Evolutionary conservation across 1,140 invertebrate species (phyloP).

Genomic region (Bombyx mori): ASM3026992v2 NC_085119.1:15114501-15115000

Average conservation of each 20-base stretch:
- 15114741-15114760: constrained; percentile 48
- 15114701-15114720: constrained; percentile 49
- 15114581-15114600: constrained; percentile 12
- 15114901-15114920: constrained; percentile 4
- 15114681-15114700: constrained; percentile 59
- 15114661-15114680: constrained; percentile 35
- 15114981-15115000: too few relatives aligned
- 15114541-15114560: constrained; percentile 15
- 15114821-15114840: constrained; percentile 65
- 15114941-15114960: too few relatives aligned
- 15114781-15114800: constrained; percentile 58
- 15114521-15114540: constrained; percentile 9
- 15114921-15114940: too few relatives aligned
- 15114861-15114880: constrained; percentile 41
- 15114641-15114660: constrained; percentile 18
- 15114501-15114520: too few relatives aligned
- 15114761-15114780: constrained; percentile 49
- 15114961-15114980: too few relatives aligned
- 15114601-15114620: constrained; percentile 13
- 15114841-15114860: constrained; percentile 62
- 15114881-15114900: constrained; percentile 51
- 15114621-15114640: constrained; percentile 20
- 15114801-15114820: constrained; percentile 65
- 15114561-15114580: constrained; percentile 19
- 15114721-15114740: constrained; percentile 49